Evolutionary conservation across 2,113 vertebrate species (phyloP).

Genomic region (Oncorhynchus gorbuscha): DNA sequence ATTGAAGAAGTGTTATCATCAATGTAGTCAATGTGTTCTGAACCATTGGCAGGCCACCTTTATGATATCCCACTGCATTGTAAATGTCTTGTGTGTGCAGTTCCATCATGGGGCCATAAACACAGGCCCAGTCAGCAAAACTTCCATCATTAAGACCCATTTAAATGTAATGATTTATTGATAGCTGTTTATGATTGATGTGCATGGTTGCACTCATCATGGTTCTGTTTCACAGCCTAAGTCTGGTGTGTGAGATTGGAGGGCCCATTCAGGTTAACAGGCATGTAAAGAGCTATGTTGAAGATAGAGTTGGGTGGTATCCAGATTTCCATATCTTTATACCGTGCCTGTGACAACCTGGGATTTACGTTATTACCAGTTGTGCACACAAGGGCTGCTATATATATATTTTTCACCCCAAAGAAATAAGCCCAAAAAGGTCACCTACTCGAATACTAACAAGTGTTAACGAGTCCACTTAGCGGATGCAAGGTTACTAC

Average conservation of each 20-base stretch:
- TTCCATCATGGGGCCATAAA: constrained; percentile 71
- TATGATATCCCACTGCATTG: constrained; percentile 70
- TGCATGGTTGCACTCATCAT: constrained; percentile 50
- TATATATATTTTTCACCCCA: too few species aligned
- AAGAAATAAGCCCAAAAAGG: too few species aligned
- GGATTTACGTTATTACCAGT: too few species aligned
- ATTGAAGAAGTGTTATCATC: constrained; percentile 67
- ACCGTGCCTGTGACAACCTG: too few species aligned
- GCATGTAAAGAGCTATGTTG: constrained; percentile 48
- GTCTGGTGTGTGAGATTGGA: constrained; percentile 54
- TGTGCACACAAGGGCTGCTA: too few species aligned
- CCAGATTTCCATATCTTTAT: too few species aligned
- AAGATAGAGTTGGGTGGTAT: not conserved
- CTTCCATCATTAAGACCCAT: constrained; percentile 75
- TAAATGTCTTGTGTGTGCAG: constrained; percentile 66
- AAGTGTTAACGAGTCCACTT: too few species aligned
- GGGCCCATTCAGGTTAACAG: constrained; percentile 54
- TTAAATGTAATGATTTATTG: constrained; percentile 84
- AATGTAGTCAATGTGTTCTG: constrained; percentile 61
- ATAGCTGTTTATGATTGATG: constrained; percentile 75
- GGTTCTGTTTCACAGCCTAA: constrained; percentile 46
- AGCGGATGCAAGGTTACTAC: too few species aligned
- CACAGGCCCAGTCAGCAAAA: constrained; percentile 75
- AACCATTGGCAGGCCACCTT: constrained; percentile 68
- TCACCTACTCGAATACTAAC: too few species aligned